Evolutionary conservation across 2,113 vertebrate genomes (phyloP), one percentile per base, ranked within the genome.

Genomic region (Catharus minimus): DNA sequence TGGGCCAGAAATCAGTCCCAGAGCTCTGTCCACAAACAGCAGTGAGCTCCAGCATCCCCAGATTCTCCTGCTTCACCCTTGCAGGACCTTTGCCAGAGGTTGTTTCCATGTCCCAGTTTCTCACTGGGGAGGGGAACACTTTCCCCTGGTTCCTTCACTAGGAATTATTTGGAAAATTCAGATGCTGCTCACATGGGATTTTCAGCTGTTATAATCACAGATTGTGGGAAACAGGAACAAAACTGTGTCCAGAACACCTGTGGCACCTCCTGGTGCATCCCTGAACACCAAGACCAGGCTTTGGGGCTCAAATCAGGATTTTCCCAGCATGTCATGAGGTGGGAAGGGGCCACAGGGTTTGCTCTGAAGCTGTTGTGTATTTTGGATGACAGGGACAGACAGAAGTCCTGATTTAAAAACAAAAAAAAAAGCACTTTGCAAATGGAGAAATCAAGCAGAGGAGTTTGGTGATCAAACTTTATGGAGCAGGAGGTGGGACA

Each of bases 251-350:
- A 24, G 9, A 60, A 26, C 53, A 20, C 16, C 26, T 32, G 43
- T 13, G 57, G 32, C 38, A 9, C 57, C 23, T 50, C 38, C 13
- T 12, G 15, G 8, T 11, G 24, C n/a, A 10, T 33, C 46, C 67
- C 15, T 23, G 57, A 33, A 6, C 27, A 43, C 7, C 3, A 26
- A 19, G 11, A n/a, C 4, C 19, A 9, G 55, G 22, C 4, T 57
- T 65, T 12, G 13, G 55, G 38, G 46, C 16, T 60, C 66, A 21
- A 39, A 28, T 38, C 55, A 3, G 1, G 2, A 22, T 15, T 85
- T 64, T 64, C 38, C 47, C 62, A 30, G 55, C 1, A 0, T 26
- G n/a, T 49, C 75, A 5, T 1, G 0, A 1, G 3, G 32, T 5
- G 28, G 12, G 58, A 62, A 73, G 43, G 76, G 26, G 55, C 33